Conservation (phyloP, 2,797 vertebrate genomes). For the Dendrocincla tyrannina region DNA sequence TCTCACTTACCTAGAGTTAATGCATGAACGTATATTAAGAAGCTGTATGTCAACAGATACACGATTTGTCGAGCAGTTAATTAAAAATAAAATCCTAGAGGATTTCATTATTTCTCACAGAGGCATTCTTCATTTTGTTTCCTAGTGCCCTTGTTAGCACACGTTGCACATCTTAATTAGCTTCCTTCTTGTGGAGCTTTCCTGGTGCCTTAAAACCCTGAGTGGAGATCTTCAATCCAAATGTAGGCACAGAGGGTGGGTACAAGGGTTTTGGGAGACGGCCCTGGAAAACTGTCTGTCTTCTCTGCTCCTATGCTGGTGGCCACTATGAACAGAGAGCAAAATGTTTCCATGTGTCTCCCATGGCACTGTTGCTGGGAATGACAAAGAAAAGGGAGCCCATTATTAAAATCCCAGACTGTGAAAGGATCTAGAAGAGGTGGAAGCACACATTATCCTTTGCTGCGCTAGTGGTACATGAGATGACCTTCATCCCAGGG, state of each 20-base stretch:
- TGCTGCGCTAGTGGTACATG: background rate
- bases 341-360: background rate
- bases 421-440: background rate
- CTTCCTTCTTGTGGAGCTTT: background rate
- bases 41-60: background rate
- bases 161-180: constrained; percentile 4
- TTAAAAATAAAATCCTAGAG: constrained; percentile 23
- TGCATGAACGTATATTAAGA: background rate
- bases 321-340: background rate
- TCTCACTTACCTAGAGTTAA: background rate
- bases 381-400: background rate
- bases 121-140: background rate
- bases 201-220: background rate
- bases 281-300: background rate
- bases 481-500: background rate
- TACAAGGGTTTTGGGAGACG: background rate
- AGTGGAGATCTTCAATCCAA: background rate
- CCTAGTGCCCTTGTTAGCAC: background rate
- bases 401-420: background rate
- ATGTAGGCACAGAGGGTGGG: background rate
- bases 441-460: background rate
- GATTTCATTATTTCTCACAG: constrained; percentile 25
- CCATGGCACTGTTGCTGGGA: background rate
- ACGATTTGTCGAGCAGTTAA: constrained; percentile 1
- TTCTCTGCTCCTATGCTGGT: background rate